A percentile compares a stretch with the other conserved stretches of the same genome.
phyloP scores from a whole-genome alignment of 2,888 invertebrate genomes.

The Operophtera brumata region DNA sequence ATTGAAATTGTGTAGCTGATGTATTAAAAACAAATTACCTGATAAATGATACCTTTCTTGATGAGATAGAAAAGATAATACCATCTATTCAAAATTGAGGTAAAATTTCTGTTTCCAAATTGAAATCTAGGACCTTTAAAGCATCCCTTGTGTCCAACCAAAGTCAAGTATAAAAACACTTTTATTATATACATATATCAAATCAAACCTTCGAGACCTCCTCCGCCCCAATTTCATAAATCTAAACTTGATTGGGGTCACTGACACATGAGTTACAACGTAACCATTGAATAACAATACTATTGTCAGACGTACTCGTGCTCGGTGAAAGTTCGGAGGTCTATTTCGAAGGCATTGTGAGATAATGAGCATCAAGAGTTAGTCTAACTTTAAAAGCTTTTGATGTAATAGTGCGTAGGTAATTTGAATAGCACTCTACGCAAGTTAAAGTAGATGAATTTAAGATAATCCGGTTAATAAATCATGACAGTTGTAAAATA shows the following conservation, averaged over 20 bases:
- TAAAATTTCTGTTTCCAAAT: too few relatives aligned
- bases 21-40: neutral
- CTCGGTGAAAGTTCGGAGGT: slow-evolving; percentile 31
- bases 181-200: too few relatives aligned
- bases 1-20: neutral
- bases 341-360: slow-evolving; percentile 19
- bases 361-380: slow-evolving; percentile 23
- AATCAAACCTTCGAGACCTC: neutral
- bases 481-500: too few relatives aligned
- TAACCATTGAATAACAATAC: slow-evolving; percentile 32
- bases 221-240: slow-evolving; percentile 3
- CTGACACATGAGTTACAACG: slow-evolving; percentile 30
- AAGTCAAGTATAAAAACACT: too few relatives aligned
- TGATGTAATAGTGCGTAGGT: slow-evolving; percentile 7
- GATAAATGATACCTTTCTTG: too few relatives aligned
- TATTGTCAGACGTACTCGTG: slow-evolving; percentile 24
- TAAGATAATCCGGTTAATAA: neutral
- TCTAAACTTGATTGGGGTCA: slow-evolving; percentile 21
- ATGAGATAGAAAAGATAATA: too few relatives aligned
- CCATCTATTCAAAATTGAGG: too few relatives aligned
- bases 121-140: too few relatives aligned
- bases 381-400: slow-evolving; percentile 7
- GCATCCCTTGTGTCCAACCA: too few relatives aligned
- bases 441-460: neutral
- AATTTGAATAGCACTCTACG: neutral